Evolutionary conservation across 2,797 vertebrate genomes (phyloP).

Genomic region (Eulemur coronatus): DNA sequence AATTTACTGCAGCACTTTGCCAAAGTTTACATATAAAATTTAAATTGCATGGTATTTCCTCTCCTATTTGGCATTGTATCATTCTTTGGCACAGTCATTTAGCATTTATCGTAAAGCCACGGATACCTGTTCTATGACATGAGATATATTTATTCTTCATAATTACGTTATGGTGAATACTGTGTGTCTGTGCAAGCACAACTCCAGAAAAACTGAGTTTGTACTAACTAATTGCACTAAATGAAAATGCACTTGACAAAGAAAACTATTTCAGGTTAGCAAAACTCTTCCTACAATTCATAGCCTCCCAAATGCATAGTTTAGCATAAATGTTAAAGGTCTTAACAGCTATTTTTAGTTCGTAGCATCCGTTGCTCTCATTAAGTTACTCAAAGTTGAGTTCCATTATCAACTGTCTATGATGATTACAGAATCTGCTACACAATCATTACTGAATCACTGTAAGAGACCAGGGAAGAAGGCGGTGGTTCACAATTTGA

Average conservation of each 20-base stretch:
- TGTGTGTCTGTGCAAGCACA: neutral
- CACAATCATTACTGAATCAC: neutral
- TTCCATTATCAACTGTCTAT: fast-evolving
- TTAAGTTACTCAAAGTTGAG: neutral
- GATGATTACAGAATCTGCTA: neutral
- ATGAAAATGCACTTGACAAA: neutral
- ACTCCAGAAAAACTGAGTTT: neutral
- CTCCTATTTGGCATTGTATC: neutral
- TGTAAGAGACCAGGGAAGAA: neutral
- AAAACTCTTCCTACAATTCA: neutral
- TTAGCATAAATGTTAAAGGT: neutral
- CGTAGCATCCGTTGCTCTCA: neutral
- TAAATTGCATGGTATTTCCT: neutral
- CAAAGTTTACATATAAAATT: neutral
- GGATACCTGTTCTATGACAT: neutral
- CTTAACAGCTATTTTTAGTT: neutral
- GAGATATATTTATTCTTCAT: neutral
- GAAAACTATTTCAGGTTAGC: neutral
- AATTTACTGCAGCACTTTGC: neutral
- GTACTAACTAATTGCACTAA: neutral
- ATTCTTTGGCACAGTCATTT: neutral
- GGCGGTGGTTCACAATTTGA: neutral
- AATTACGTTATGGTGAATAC: neutral
- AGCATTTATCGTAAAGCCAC: neutral
- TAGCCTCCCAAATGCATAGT: neutral